Conservation (phyloP, 2,113 vertebrate species). For the Crypturellus undulatus region DNA sequence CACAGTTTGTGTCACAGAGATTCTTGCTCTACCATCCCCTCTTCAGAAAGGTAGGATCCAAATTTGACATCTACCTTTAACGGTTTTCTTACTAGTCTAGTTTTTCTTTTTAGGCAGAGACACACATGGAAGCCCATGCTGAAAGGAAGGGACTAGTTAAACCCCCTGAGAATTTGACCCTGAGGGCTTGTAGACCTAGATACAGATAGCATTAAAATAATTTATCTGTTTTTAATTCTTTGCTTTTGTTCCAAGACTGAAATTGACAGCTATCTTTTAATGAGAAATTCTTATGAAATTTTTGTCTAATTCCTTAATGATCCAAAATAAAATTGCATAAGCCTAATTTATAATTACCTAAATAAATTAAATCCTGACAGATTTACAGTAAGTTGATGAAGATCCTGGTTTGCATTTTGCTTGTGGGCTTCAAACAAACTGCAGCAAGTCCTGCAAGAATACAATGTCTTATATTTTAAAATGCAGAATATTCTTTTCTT, state of each 20-base stretch:
- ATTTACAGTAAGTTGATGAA: not conserved
- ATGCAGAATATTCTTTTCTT: not conserved
- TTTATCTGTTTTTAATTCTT: not conserved
- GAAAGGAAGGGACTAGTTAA: not conserved
- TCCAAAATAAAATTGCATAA: not conserved
- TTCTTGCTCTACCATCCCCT: not conserved
- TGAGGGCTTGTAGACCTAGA: not conserved
- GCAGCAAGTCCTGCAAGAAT: not conserved
- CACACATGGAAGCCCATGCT: not conserved
- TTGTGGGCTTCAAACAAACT: not conserved
- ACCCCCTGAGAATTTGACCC: not conserved
- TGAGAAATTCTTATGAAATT: not conserved
- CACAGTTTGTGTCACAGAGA: conserved; percentile 55
- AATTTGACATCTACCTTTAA: not conserved
- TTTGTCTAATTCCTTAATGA: not conserved
- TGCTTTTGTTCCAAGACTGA: not conserved
- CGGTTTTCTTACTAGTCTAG: not conserved
- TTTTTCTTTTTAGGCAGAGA: not conserved
- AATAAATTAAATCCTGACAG: not conserved
- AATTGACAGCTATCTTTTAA: not conserved
- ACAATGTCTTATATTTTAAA: not conserved
- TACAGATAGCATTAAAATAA: not conserved
- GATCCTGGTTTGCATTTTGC: not conserved
- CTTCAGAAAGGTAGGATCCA: conserved; percentile 70
- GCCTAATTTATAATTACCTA: not conserved